Conservation (phyloP, 2,797 vertebrate genomes). For the Acrossocheilus fasciatus region DNA sequence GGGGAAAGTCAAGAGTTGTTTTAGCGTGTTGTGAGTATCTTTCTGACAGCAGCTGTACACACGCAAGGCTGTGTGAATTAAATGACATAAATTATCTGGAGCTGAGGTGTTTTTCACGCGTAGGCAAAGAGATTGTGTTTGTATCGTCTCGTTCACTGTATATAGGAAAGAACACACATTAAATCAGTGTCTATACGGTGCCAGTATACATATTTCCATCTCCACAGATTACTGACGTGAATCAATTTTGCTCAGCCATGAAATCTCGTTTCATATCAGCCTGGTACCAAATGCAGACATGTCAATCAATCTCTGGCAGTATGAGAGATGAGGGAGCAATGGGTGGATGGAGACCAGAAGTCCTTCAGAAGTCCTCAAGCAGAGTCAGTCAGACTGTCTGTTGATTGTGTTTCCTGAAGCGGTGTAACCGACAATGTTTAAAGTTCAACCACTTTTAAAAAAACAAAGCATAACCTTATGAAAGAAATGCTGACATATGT, state of each 20-base stretch:
- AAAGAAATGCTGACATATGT: not conserved
- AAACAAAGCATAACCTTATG: not conserved
- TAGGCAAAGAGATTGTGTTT: not conserved
- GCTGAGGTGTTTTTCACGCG: slow-evolving; percentile 12
- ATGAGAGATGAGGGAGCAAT: slow-evolving; percentile 22
- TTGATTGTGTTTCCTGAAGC: not conserved
- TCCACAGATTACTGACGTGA: slow-evolving; percentile 1
- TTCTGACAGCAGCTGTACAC: slow-evolving; percentile 19
- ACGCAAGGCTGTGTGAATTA: slow-evolving; percentile 1
- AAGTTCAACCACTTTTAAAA: not conserved
- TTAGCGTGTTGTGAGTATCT: slow-evolving; percentile 10
- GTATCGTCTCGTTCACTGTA: not conserved
- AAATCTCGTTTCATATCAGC: not conserved
- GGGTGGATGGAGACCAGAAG: not conserved
- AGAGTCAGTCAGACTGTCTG: slow-evolving; percentile 12
- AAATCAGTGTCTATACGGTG: not conserved
- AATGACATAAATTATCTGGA: slow-evolving; percentile 15
- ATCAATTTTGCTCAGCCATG: not conserved
- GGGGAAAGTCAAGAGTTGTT: not conserved
- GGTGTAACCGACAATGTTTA: not conserved
- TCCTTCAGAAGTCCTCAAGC: not conserved
- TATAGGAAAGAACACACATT: not conserved
- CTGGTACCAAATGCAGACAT: not conserved
- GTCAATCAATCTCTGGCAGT: slow-evolving; percentile 35
- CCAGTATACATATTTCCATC: not conserved